Evolutionary conservation across 92 coral and sea anemone species (phyloP).

Genomic region (Actinostola sp.): DNA sequence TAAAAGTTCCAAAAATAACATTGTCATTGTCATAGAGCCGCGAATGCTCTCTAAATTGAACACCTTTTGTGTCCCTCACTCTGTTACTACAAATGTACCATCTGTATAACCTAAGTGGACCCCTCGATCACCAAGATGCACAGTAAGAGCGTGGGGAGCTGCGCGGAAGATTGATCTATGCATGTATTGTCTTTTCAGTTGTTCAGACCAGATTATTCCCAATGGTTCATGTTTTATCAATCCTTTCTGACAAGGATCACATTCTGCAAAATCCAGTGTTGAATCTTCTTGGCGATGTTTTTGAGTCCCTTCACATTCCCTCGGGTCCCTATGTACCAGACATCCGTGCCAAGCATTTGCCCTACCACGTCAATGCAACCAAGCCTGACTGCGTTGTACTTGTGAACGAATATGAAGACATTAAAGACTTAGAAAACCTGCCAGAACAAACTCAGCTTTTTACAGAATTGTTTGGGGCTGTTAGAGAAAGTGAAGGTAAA

Average conservation of each 20-base stretch:
- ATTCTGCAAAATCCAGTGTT: background rate
- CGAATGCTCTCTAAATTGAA: no score
- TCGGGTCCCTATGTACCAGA: background rate
- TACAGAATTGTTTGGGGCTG: background rate
- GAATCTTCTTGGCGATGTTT: background rate
- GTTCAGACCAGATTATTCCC: background rate
- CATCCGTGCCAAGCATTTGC: background rate
- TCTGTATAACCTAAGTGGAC: no score
- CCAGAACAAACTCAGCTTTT: background rate
- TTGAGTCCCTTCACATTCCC: background rate
- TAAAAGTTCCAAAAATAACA: no score
- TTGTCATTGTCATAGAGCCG: no score
- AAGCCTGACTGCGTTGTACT: constrained; percentile 18
- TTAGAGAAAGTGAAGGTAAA: no score
- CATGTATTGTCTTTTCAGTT: background rate
- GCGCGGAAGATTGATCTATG: background rate
- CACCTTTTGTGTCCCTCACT: no score
- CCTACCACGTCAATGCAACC: background rate
- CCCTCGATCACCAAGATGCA: no score
- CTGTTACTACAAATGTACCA: no score
- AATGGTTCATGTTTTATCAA: constrained; percentile 3
- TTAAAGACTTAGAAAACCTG: background rate
- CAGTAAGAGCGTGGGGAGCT: no score
- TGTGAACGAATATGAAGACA: constrained; percentile 5
- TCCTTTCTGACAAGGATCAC: background rate